Base-by-base conservation (phyloP, 1,140 invertebrate species). In the Gonatopus flavifemur region DNA sequence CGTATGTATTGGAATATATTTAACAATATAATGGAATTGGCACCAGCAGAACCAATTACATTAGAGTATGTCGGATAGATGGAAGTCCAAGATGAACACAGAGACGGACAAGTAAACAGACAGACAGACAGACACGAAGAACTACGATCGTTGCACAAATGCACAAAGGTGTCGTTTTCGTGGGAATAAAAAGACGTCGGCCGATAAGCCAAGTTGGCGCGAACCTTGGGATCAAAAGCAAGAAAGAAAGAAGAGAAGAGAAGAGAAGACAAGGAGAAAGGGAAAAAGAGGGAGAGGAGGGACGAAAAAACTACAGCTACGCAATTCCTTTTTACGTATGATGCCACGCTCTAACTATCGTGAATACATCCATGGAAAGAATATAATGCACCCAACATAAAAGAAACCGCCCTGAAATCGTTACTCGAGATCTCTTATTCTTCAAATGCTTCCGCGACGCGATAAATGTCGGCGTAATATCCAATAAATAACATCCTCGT, bases 1-100 rank as follows among this genome's bases (percentile, higher is more conserved):
- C n/a, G n/a, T n/a, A n/a, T n/a, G n/a, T n/a, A n/a, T n/a, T n/a
- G n/a, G n/a, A n/a, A 46, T 46, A 35, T 47, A 54, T 62, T 57
- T 57, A 57, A 46, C 40, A 47, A 50, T n/a, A n/a, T 62, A 57
- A 57, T 61, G 46, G 37, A 54, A 57, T 55, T 62, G 59, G 59
- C 59, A 60, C 33, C 33, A 25, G 21, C 42, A 24, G 39, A 24
- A 19, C 38, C 54, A 49, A 59, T 48, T 55, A 55, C 35, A 41
- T 25, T 30, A 51, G 30, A 38, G 22, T 18, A 28, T 45, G 3
- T 36, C 32, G n/a, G 18, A 30, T 37, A 41, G 19, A 37, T 37
- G n/a, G 32, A 16, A 30, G 43, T 15, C 30, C 41, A 35, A 24
- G 41, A 13, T 16, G 32, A 18, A 50, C n/a, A n/a, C n/a, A n/a